Conservation (phyloP, 2,797 vertebrate species). For the Helicolenus hilgendorfi region DNA sequence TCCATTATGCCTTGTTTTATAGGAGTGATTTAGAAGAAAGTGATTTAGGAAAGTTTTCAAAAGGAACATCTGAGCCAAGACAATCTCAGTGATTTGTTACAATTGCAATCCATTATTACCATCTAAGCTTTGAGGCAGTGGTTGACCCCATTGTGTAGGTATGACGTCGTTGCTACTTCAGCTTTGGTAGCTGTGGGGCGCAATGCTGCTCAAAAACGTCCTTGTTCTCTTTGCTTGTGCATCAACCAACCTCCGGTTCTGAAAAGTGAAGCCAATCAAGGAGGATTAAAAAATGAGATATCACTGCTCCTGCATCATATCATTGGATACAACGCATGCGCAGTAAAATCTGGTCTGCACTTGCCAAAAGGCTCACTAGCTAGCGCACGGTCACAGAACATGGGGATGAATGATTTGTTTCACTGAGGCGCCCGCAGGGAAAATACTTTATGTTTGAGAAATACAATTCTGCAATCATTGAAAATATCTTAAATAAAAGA, state of each 20-base stretch:
- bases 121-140: neutral
- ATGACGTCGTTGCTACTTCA: neutral
- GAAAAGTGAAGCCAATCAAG: neutral
- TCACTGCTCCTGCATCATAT: neutral
- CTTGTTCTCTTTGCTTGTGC: too few species aligned
- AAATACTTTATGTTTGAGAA: too few species aligned
- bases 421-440: neutral
- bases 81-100: neutral
- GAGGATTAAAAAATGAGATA: neutral
- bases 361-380: neutral
- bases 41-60: neutral
- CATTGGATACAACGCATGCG: neutral
- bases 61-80: neutral
- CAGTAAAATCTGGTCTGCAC: neutral
- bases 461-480: too few species aligned
- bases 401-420: neutral
- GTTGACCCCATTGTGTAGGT: neutral
- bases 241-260: too few species aligned
- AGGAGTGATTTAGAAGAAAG: neutral
- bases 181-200: neutral
- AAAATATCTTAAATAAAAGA: too few species aligned
- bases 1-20: slow-evolving; percentile 10
- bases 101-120: neutral
- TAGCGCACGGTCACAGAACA: neutral
- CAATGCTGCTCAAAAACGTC: too few species aligned